phyloP scores from a whole-genome alignment of 2,797 vertebrate species.

The Ibycter americanus region DNA sequence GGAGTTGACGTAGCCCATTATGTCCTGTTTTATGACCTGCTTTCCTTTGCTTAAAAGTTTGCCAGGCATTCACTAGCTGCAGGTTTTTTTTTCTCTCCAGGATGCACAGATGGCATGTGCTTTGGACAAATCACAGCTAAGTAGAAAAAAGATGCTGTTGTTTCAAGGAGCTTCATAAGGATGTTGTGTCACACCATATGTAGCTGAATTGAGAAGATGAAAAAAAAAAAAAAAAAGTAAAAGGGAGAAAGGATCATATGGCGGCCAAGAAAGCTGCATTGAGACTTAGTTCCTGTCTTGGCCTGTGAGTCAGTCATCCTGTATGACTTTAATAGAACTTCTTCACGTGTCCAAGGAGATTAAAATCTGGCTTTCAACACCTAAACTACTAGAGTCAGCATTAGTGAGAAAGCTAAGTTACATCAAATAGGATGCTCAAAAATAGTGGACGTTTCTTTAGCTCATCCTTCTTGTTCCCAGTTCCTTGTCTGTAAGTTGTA shows the following conservation, averaged over 20 bases:
- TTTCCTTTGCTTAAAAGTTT: slow-evolving; percentile 39
- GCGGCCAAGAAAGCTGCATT: slow-evolving; percentile 35
- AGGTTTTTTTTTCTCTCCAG: background rate
- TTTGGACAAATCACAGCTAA: slow-evolving; percentile 62
- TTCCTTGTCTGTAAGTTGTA: background rate
- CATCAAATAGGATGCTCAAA: background rate
- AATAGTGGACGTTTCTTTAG: background rate
- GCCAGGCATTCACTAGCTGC: background rate
- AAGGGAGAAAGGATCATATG: background rate
- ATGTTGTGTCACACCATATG: slow-evolving; percentile 67
- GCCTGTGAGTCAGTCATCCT: slow-evolving; percentile 6
- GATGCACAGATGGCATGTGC: slow-evolving; percentile 56
- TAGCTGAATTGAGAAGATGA: slow-evolving; percentile 1
- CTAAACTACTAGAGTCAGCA: background rate
- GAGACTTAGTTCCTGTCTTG: background rate
- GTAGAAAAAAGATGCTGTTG: slow-evolving; percentile 55
- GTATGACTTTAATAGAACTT: background rate
- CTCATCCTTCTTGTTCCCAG: background rate
- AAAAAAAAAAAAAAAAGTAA: background rate
- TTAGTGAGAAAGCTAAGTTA: background rate
- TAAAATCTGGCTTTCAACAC: background rate
- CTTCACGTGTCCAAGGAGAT: background rate
- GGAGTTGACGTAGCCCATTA: background rate
- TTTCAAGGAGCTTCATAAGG: slow-evolving; percentile 53
- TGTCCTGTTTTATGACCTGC: slow-evolving; percentile 38